Percentiles rank a stretch among this genome's conserved stretches.
Conservation (phyloP, 2,888 invertebrate species). For the Pseudeuparius sepicola region DNA sequence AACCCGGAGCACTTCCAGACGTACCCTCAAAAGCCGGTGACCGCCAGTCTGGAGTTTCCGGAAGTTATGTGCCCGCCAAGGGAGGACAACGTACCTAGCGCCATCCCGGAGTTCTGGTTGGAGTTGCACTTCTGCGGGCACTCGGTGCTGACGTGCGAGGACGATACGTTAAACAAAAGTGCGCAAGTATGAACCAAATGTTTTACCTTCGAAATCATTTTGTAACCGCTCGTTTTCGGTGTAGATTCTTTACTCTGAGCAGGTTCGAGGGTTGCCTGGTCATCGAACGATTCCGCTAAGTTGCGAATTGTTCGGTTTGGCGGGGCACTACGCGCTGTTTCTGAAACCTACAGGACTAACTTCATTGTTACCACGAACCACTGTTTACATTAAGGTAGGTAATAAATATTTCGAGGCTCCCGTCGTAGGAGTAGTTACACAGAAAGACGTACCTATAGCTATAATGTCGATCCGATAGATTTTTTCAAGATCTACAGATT, state of each 20-base stretch:
- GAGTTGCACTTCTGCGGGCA: conserved; percentile 74
- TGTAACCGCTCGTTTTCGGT: too few relatives aligned
- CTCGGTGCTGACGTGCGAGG: conserved; percentile 59
- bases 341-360: conserved; percentile 56
- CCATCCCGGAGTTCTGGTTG: conserved; percentile 61
- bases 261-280: conserved; percentile 64
- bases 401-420: not conserved
- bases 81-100: conserved; percentile 42
- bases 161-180: conserved; percentile 13
- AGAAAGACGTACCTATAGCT: too few relatives aligned
- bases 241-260: conserved; percentile 65
- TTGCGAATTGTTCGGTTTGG: conserved; percentile 73
- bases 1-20: conserved; percentile 70
- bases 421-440: too few relatives aligned
- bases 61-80: conserved; percentile 60
- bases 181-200: conserved; percentile 7
- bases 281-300: conserved; percentile 56
- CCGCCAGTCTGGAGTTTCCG: conserved; percentile 65
- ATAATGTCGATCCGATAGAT: too few relatives aligned
- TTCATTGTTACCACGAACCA: conserved; percentile 53
- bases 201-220: conserved; percentile 19
- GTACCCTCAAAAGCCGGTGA: conserved; percentile 66
- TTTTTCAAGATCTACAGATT: too few relatives aligned
- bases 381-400: conserved; percentile 59
- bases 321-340: conserved; percentile 70